Conservation (phyloP, 2,113 vertebrate species). For the Mirza zaza region DNA sequence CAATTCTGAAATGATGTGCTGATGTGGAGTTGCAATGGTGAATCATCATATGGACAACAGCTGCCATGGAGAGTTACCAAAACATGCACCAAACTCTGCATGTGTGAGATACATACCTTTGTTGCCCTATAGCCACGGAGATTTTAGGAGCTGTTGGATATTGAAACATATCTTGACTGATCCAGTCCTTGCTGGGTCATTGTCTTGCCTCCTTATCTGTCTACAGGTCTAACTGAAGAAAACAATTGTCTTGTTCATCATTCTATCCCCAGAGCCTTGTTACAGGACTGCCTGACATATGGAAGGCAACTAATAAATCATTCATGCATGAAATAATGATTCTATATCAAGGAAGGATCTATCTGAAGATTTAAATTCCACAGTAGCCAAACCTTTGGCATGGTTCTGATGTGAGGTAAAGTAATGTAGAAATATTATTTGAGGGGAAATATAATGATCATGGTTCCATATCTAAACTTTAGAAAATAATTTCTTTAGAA, state of each 20-base stretch:
- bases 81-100: background rate
- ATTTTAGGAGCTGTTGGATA: background rate
- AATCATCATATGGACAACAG: background rate
- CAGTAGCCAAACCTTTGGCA: background rate
- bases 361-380: constrained; percentile 56
- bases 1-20: background rate
- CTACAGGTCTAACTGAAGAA: background rate
- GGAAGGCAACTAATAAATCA: constrained; percentile 55
- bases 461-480: background rate
- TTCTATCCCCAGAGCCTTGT: constrained; percentile 64
- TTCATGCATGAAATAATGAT: constrained; percentile 58
- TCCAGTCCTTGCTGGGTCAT: background rate
- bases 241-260: constrained; percentile 19
- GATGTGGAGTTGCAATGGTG: background rate
- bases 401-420: constrained; percentile 24
- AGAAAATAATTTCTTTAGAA: constrained; percentile 39
- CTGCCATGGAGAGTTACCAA: background rate
- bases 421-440: background rate
- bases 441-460: background rate
- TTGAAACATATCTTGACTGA: background rate
- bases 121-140: background rate
- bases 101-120: background rate
- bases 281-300: constrained; percentile 49
- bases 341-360: constrained; percentile 33
- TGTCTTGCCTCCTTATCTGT: background rate